A percentile compares a stretch with the other conserved stretches of the same genome.
These are phyloP conservation scores for Patella depressa DNA, from an alignment of 2,888 invertebrate species.

Conservation along the genomic window DNA sequence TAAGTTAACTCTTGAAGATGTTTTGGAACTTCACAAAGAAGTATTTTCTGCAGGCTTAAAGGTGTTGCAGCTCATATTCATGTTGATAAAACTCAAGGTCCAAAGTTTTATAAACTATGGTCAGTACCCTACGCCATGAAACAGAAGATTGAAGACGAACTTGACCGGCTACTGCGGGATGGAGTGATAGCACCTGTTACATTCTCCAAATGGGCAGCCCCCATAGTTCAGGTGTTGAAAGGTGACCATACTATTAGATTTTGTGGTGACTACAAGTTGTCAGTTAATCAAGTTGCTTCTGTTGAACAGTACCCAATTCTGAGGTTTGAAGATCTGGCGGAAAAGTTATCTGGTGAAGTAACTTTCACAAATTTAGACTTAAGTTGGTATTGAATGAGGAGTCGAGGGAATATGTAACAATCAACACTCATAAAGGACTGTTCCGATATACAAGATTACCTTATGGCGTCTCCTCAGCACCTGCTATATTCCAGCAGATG, in stretches of 20 bases:
- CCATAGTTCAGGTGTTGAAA: conserved; percentile 1
- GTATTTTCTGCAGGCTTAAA: background rate
- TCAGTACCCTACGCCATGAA: background rate
- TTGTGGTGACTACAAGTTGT: too few species aligned
- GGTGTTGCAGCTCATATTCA: background rate
- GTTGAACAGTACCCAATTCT: conserved; percentile 4
- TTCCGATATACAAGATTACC: conserved; percentile 21
- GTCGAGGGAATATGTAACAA: background rate
- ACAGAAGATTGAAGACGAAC: conserved; percentile 9
- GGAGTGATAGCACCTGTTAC: background rate
- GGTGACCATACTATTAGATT: background rate
- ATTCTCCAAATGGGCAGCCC: background rate
- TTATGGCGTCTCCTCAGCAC: conserved; percentile 23
- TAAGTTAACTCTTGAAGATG: background rate
- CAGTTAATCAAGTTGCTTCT: background rate
- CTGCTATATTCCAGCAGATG: conserved; percentile 23
- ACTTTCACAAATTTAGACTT: conserved; percentile 19
- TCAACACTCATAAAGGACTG: conserved; percentile 24
- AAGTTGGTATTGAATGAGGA: conserved; percentile 15
- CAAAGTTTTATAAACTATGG: background rate
- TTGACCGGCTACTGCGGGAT: background rate
- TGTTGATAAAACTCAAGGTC: background rate
- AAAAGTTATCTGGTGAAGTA: conserved; percentile 9
- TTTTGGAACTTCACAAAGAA: background rate
- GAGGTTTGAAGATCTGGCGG: conserved; percentile 11